Base-by-base conservation (phyloP, 2,888 invertebrate genomes). In the Petrolisthes manimaculis region DNA sequence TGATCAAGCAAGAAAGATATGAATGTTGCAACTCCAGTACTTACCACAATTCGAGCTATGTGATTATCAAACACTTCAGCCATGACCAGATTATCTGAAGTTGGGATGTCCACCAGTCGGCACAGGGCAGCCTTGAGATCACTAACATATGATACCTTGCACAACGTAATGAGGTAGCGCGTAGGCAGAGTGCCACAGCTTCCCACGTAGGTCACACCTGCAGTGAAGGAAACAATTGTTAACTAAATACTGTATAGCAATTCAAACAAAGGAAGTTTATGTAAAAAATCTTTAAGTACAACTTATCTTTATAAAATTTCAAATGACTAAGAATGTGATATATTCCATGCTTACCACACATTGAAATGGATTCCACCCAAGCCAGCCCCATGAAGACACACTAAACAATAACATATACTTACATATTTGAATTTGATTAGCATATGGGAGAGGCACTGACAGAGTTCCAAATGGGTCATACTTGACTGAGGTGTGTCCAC, bases 391-490 rank as follows among this genome's bases (percentile, higher is more conserved):
- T 37, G 37, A 37, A 37, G 37, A 37, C 37, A 37, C 37, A 37
- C 37, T 37, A 1, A 37, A 74, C 61, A 9, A 61, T 3, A 12
- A 75, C 61, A 18, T 55, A 79, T 61, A 86, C 90, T 89, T 77
- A 90, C 90, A 79, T 71, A 95, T 93, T 92, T 95, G 95, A 89
- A 94, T 93, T 92, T 95, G 95, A 94, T 95, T 94, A 54, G 95
- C 95, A 91, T 94, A 94, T 77, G 95, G 95, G 89, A 95, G 93
- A 5, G 95, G 95, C 75, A 95, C 94, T 67, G 95, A 95, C n/a
- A 95, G 93, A 92, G 95, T 95, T 95, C 95, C 95, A 92, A 95
- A 95, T 53, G 95, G 95, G 91, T 95, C 95, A 92, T 95, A 95
- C 12, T 95, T 95, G 21, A 95, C 94, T 1, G 95, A 95, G 21